Conservation (phyloP, 2,888 invertebrate species). For the Chouioia cunea region DNA sequence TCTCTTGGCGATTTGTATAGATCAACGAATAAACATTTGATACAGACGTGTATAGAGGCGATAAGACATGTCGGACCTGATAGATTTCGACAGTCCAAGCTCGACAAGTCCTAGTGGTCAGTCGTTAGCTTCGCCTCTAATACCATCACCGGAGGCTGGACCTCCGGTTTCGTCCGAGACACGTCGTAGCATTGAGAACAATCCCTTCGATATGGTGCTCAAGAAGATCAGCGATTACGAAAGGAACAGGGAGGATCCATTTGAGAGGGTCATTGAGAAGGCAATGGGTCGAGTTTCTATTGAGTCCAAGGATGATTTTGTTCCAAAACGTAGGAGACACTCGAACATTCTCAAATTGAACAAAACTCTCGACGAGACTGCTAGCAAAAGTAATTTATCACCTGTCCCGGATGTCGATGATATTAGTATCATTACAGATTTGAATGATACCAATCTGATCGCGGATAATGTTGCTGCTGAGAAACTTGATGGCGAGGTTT, state of each 20-base stretch:
- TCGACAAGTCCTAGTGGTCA: constrained; percentile 39
- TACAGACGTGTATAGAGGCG: too few species aligned
- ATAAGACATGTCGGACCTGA: constrained; percentile 60
- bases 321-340: constrained; percentile 45
- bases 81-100: constrained; percentile 60
- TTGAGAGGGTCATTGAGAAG: constrained; percentile 59
- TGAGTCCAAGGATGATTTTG: constrained; percentile 52
- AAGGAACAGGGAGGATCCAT: constrained; percentile 62
- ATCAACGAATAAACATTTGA: too few species aligned
- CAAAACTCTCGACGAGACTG: constrained; percentile 54
- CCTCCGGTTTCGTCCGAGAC: constrained; percentile 18
- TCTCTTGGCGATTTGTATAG: too few species aligned
- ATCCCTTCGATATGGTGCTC: constrained; percentile 62
- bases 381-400: constrained; percentile 30
- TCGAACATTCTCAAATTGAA: constrained; percentile 55
- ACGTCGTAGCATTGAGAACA: constrained; percentile 58
- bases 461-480: constrained; percentile 22
- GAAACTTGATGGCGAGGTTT: background rate
- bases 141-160: constrained; percentile 43
- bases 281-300: constrained; percentile 48
- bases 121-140: constrained; percentile 57
- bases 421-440: constrained; percentile 40
- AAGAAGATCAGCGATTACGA: constrained; percentile 59
- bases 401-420: constrained; percentile 16
- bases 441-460: constrained; percentile 43